A percentile compares a stretch with the other conserved stretches of the same genome.
phyloP scores from a whole-genome alignment of 1,140 invertebrate species.

The Formica exsecta region DNA sequence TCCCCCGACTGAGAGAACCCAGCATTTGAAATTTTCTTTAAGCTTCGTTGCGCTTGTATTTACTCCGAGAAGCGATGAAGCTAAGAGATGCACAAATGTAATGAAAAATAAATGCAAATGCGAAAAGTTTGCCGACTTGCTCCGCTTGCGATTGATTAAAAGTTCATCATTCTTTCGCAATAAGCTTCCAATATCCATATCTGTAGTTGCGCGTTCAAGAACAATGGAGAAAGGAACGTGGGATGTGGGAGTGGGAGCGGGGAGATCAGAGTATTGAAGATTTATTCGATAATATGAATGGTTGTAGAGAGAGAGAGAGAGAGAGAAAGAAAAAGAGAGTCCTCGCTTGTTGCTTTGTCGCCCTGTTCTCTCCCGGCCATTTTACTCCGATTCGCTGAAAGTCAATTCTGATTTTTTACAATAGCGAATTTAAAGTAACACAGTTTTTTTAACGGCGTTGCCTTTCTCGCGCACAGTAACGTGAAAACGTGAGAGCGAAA shows the following conservation, averaged over 20 bases:
- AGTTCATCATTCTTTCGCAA: constrained; percentile 60
- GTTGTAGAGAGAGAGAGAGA: constrained; percentile 1
- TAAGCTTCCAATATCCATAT: constrained; percentile 60
- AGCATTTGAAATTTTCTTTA: constrained; percentile 26
- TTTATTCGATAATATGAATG: constrained; percentile 58
- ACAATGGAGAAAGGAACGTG: constrained; percentile 40
- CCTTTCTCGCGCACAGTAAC: constrained; percentile 12
- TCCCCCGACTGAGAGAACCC: background rate
- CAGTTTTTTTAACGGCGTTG: constrained; percentile 37
- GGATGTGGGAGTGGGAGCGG: background rate
- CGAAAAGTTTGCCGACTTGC: constrained; percentile 38
- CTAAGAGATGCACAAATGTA: constrained; percentile 44
- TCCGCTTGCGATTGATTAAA: constrained; percentile 59
- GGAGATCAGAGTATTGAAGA: constrained; percentile 32
- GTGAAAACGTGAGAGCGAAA: constrained; percentile 33
- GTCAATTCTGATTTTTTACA: constrained; percentile 60
- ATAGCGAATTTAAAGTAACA: constrained; percentile 61
- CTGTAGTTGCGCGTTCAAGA: constrained; percentile 47
- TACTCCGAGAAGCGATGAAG: constrained; percentile 23
- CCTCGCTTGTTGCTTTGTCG: constrained; percentile 64
- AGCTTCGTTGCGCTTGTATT: constrained; percentile 20
- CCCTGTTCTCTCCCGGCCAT: constrained; percentile 54
- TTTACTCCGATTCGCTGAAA: constrained; percentile 58
- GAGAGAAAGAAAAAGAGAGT: background rate
- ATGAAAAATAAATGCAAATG: constrained; percentile 60